A percentile compares a stretch with the other conserved stretches of the same genome.
These are phyloP conservation scores for Arctocebus calabarensis DNA, from an alignment of 2,797 vertebrate genomes.

Conservation along the genomic window DNA sequence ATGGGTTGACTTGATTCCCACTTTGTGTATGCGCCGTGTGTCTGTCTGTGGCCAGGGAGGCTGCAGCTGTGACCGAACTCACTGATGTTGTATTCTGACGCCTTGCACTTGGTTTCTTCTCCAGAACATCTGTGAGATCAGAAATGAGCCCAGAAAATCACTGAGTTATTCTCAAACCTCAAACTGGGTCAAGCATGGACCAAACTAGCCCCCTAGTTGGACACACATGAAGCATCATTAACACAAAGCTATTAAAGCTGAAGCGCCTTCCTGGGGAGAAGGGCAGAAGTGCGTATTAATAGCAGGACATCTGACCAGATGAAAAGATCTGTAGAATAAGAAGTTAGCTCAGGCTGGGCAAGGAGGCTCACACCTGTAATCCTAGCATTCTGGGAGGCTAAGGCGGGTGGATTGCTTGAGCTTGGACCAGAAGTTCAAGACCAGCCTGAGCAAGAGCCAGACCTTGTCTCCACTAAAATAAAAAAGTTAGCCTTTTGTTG, in stretches of 20 bases:
- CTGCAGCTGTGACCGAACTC: slow-evolving; percentile 65
- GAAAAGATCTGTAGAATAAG: not conserved
- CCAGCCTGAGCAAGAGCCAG: no score
- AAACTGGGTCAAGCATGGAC: not conserved
- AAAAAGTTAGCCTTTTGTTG: no score
- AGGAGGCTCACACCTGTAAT: no score
- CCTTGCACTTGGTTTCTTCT: slow-evolving; percentile 24
- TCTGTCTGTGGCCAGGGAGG: slow-evolving; percentile 11
- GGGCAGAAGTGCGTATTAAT: not conserved
- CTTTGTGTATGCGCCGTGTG: not conserved
- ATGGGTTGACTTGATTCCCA: not conserved
- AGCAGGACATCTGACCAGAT: not conserved
- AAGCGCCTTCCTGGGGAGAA: not conserved
- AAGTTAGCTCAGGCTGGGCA: not conserved
- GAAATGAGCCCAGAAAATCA: slow-evolving; percentile 52
- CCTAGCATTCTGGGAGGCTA: no score
- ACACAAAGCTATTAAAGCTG: not conserved
- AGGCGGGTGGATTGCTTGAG: no score
- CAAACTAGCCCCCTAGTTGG: not conserved
- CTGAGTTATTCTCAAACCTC: slow-evolving; percentile 17
- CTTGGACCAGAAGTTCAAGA: no score
- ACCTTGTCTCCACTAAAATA: no score
- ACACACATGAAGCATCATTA: not conserved
- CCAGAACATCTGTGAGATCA: slow-evolving; percentile 53
- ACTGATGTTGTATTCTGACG: slow-evolving; percentile 8